These are phyloP conservation scores for Helicoverpa assulta DNA, from an alignment of 2,888 invertebrate species.

Conservation along the genomic window DNA sequence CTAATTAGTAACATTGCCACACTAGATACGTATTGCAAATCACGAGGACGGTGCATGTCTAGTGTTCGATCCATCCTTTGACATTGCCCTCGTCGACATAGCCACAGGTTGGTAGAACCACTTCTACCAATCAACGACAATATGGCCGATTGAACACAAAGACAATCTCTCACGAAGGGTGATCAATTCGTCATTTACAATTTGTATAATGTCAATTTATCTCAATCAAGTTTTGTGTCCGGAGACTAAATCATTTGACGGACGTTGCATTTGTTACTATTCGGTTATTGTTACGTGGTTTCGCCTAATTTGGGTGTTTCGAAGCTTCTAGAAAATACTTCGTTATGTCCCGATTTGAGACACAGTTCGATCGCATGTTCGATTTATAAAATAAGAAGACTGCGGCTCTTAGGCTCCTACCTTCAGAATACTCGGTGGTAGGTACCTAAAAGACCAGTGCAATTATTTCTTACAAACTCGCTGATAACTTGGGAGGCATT, in stretches of 20 bases:
- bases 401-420: too few species aligned
- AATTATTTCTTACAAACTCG: too few species aligned
- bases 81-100: constrained; percentile 57
- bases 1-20: neutral
- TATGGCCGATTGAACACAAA: constrained; percentile 72
- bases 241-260: constrained; percentile 51
- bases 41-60: constrained; percentile 39
- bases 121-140: constrained; percentile 78
- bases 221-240: constrained; percentile 73
- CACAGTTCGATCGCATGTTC: neutral
- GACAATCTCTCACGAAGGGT: constrained; percentile 75
- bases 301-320: constrained; percentile 34
- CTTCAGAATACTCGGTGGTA: too few species aligned
- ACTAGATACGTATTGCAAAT: constrained; percentile 8
- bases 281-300: constrained; percentile 37
- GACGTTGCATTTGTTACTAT: constrained; percentile 55
- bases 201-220: constrained; percentile 88
- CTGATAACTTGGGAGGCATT: too few species aligned
- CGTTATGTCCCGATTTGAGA: neutral
- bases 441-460: too few species aligned
- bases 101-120: constrained; percentile 62
- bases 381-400: neutral
- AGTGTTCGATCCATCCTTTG: constrained; percentile 50
- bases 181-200: constrained; percentile 89
- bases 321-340: constrained; percentile 29